Conservation (phyloP, 2,888 invertebrate species). For the Scaptomyza cyrtandrae region DNA sequence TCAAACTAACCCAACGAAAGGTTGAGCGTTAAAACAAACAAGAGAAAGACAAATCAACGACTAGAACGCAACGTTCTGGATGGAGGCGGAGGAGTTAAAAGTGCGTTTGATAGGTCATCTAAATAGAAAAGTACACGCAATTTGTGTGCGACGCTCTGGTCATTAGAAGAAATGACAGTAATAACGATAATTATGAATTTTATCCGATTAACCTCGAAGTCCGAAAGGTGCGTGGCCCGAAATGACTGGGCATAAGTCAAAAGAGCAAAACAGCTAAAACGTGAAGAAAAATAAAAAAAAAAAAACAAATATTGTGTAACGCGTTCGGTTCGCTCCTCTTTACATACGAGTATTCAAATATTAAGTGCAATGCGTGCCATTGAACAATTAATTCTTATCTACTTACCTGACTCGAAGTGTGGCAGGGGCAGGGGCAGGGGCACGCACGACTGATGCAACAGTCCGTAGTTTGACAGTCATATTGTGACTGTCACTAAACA, state of each 20-base stretch:
- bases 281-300: no score
- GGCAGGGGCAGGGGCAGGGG: slow-evolving; percentile 6
- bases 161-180: slow-evolving; percentile 83
- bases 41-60: slow-evolving; percentile 49
- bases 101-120: slow-evolving; percentile 81
- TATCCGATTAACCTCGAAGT: slow-evolving; percentile 82
- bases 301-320: slow-evolving; percentile 34
- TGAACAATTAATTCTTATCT: slow-evolving; percentile 83
- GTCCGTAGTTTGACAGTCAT: slow-evolving; percentile 44
- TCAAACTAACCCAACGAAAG: not conserved
- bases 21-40: slow-evolving; percentile 28
- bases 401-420: slow-evolving; percentile 55
- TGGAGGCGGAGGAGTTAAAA: slow-evolving; percentile 57
- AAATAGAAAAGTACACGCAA: slow-evolving; percentile 83
- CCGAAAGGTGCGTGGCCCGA: slow-evolving; percentile 45
- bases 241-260: slow-evolving; percentile 62
- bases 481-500: slow-evolving; percentile 23
- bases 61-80: slow-evolving; percentile 18
- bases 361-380: slow-evolving; percentile 81
- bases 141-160: slow-evolving; percentile 54
- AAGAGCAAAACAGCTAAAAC: not conserved
- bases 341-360: slow-evolving; percentile 59
- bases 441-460: slow-evolving; percentile 70
- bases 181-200: slow-evolving; percentile 85
- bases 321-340: slow-evolving; percentile 23